phyloP scores from a whole-genome alignment of 2,888 invertebrate genomes.

The Steinernema hermaphroditum region DNA sequence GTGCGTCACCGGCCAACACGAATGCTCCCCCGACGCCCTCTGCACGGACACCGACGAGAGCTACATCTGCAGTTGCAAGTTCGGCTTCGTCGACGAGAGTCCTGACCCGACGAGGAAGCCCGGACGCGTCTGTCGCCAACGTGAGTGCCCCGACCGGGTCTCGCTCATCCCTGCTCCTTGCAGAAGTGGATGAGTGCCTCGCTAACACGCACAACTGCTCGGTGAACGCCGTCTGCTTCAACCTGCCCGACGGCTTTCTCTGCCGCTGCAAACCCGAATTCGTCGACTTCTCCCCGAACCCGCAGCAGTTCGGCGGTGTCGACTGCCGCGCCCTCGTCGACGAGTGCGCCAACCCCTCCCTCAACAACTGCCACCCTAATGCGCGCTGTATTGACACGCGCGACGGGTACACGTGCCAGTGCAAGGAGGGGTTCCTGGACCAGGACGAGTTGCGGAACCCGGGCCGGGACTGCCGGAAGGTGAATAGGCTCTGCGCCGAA shows the following conservation, averaged over 20 bases:
- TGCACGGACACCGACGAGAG: conserved; percentile 59
- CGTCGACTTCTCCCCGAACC: conserved; percentile 45
- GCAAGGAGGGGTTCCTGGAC: conserved; percentile 63
- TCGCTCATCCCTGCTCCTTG: neutral
- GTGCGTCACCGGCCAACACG: conserved; percentile 55
- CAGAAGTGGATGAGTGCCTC: conserved; percentile 86
- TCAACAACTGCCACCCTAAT: conserved; percentile 37
- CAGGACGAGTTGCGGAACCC: conserved; percentile 58
- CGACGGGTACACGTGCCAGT: conserved; percentile 61
- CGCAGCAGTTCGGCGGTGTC: conserved; percentile 34
- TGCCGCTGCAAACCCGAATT: conserved; percentile 41
- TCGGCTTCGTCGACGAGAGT: conserved; percentile 58
- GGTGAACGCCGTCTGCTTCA: conserved; percentile 82
- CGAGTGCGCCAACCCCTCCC: conserved; percentile 38
- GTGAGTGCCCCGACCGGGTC: conserved; percentile 37
- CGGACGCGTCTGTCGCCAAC: conserved; percentile 56
- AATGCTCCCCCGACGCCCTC: conserved; percentile 55
- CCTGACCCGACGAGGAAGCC: conserved; percentile 55
- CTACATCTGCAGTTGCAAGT: conserved; percentile 34
- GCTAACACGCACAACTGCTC: conserved; percentile 84
- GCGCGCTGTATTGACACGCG: conserved; percentile 45
- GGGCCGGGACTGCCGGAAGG: conserved; percentile 44
- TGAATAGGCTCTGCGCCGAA: conserved; percentile 53
- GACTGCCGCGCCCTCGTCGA: conserved; percentile 38
- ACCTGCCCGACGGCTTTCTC: conserved; percentile 69